Conservation (phyloP, 2,888 invertebrate genomes). For the Trichacis sp. region DNA sequence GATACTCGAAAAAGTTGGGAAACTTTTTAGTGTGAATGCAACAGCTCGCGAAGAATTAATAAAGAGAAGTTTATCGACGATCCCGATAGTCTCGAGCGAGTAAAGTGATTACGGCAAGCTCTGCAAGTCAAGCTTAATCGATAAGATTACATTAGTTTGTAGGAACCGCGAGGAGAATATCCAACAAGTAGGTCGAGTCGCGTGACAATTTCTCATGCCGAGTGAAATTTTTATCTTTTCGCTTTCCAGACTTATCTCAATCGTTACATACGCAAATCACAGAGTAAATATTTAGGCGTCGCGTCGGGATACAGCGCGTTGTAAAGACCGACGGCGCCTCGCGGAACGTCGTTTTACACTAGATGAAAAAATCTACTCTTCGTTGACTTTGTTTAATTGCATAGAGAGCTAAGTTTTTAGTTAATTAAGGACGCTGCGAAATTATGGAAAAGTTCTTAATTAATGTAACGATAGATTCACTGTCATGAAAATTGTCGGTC, state of each 20-base stretch:
- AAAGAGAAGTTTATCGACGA: neutral
- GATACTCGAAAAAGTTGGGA: slow-evolving; percentile 15
- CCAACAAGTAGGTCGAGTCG: slow-evolving; percentile 39
- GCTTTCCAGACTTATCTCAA: slow-evolving; percentile 32
- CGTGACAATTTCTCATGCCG: slow-evolving; percentile 38
- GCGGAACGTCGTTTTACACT: too few species aligned
- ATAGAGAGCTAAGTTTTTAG: too few species aligned
- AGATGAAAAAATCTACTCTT: too few species aligned
- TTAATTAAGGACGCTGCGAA: too few species aligned
- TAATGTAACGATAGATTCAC: too few species aligned
- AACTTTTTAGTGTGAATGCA: too few species aligned
- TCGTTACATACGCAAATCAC: slow-evolving; percentile 42
- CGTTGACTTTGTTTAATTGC: too few species aligned
- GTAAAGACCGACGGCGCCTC: slow-evolving; percentile 35
- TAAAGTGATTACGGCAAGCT: slow-evolving; percentile 27
- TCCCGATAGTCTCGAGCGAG: neutral
- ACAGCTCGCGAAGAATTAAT: neutral
- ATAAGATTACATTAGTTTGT: slow-evolving; percentile 33
- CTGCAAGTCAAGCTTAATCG: slow-evolving; percentile 28
- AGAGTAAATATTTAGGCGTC: slow-evolving; percentile 39
- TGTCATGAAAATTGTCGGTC: too few species aligned
- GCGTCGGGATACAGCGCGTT: slow-evolving; percentile 29
- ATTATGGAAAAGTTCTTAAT: too few species aligned
- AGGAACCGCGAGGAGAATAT: slow-evolving; percentile 30
- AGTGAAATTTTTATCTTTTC: slow-evolving; percentile 34